Evolutionary conservation across 2,888 invertebrate species (phyloP).

Genomic region (Acleris holmiana): DNA sequence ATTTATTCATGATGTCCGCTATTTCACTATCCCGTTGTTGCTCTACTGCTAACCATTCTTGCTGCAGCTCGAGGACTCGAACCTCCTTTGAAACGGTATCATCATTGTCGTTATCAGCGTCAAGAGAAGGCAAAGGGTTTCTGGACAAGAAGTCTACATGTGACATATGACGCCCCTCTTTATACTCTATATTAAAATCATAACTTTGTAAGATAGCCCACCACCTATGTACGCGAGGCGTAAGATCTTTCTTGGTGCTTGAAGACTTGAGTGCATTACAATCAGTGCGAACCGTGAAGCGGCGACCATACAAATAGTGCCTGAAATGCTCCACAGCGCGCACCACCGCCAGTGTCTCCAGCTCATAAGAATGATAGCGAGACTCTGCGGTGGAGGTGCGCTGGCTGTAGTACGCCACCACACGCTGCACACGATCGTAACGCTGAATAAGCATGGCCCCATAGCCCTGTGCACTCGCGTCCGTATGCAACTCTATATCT

Average conservation of each 20-base stretch:
- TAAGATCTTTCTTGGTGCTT: background rate
- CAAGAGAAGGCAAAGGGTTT: background rate
- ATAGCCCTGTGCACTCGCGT: constrained; percentile 1
- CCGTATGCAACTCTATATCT: no score
- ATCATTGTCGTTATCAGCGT: background rate
- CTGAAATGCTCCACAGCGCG: constrained; percentile 4
- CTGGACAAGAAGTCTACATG: constrained; percentile 8
- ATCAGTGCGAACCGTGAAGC: constrained; percentile 7
- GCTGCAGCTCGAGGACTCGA: background rate
- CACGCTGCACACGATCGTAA: background rate
- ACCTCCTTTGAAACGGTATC: background rate
- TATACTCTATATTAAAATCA: constrained; percentile 7
- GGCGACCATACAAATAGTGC: constrained; percentile 13
- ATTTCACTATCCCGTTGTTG: constrained; percentile 7
- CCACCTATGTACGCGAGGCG: constrained; percentile 1
- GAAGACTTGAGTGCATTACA: constrained; percentile 10
- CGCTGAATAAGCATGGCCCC: constrained; percentile 1
- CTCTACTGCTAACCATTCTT: constrained; percentile 7
- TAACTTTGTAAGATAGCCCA: constrained; percentile 3
- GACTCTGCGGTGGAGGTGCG: constrained; percentile 4
- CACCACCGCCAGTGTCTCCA: constrained; percentile 11
- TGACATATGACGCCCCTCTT: constrained; percentile 6
- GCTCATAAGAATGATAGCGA: constrained; percentile 12
- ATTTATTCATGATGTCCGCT: constrained; percentile 5
- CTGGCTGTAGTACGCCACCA: background rate